Conservation (phyloP, 2,797 vertebrate species). For the Hydrophis major region DNA sequence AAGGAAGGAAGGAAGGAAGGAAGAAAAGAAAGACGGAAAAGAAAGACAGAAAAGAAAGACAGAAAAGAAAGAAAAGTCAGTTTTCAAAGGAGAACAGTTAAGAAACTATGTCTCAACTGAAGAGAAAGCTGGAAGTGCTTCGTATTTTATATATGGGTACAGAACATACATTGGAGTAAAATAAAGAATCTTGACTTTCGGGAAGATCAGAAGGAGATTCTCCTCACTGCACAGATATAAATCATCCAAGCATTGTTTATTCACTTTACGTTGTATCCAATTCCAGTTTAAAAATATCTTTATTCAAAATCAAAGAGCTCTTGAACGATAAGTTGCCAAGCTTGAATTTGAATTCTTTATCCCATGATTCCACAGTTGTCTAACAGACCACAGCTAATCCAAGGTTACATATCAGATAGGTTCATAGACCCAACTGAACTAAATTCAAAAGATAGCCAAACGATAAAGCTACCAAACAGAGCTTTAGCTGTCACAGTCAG, state of each 20-base stretch:
- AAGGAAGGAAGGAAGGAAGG: no score
- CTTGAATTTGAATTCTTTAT: not conserved
- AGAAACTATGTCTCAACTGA: not conserved
- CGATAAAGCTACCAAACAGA: not conserved
- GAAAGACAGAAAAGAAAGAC: not conserved
- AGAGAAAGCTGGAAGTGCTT: not conserved
- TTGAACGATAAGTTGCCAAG: not conserved
- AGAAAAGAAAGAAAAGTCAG: not conserved
- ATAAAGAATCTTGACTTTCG: not conserved
- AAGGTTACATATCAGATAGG: not conserved
- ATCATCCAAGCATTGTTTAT: not conserved
- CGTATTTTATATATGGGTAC: not conserved
- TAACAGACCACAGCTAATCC: not conserved
- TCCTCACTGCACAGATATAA: not conserved
- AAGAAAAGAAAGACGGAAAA: no score
- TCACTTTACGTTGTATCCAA: not conserved
- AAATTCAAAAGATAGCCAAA: not conserved
- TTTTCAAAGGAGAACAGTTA: not conserved
- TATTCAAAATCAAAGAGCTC: not conserved
- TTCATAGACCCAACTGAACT: not conserved
- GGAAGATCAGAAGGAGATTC: not conserved
- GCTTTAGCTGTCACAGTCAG: not conserved
- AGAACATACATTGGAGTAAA: not conserved
- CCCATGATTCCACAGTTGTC: not conserved
- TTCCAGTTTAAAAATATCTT: not conserved